Evolutionary conservation across 2,888 invertebrate species (phyloP).

Genomic region (Mactromeris polynyma): DNA sequence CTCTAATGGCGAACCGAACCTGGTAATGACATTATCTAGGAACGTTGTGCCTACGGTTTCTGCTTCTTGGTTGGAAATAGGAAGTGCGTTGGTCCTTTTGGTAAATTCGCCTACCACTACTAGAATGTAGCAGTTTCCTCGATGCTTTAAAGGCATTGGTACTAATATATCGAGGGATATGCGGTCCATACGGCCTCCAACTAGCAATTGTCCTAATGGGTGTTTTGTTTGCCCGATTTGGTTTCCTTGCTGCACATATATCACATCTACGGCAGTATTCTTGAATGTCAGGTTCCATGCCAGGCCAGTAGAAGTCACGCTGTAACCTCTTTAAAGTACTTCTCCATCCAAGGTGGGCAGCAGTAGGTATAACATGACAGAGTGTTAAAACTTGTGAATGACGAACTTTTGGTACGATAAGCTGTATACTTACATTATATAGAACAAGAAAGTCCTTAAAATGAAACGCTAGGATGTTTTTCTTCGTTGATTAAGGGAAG

Average conservation of each 20-base stretch:
- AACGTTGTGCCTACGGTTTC: slow-evolving; percentile 9
- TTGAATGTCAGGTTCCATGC: slow-evolving; percentile 16
- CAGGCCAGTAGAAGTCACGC: background rate
- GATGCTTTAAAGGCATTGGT: slow-evolving; percentile 23
- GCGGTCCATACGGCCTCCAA: slow-evolving; percentile 34
- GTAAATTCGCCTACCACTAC: slow-evolving; percentile 48
- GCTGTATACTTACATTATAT: no score
- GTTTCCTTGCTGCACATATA: slow-evolving; percentile 11
- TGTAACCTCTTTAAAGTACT: slow-evolving; percentile 15
- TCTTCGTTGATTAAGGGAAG: no score
- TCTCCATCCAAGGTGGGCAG: slow-evolving; percentile 32
- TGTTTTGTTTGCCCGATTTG: slow-evolving; percentile 12
- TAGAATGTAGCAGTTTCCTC: slow-evolving; percentile 29
- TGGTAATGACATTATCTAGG: slow-evolving; percentile 30
- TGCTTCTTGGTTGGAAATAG: slow-evolving; percentile 36
- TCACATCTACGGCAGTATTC: slow-evolving; percentile 32
- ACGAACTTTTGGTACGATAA: slow-evolving; percentile 30
- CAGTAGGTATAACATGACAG: slow-evolving; percentile 34
- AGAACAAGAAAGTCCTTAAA: no score
- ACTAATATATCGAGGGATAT: slow-evolving; percentile 39
- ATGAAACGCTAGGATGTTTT: no score
- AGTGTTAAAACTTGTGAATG: slow-evolving; percentile 20
- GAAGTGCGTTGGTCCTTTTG: slow-evolving; percentile 36
- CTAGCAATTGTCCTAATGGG: slow-evolving; percentile 22
- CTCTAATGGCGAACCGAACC: slow-evolving; percentile 42